Evolutionary conservation across 2,797 vertebrate species (phyloP).

Genomic region (Mormyrops attenuatus): DNA sequence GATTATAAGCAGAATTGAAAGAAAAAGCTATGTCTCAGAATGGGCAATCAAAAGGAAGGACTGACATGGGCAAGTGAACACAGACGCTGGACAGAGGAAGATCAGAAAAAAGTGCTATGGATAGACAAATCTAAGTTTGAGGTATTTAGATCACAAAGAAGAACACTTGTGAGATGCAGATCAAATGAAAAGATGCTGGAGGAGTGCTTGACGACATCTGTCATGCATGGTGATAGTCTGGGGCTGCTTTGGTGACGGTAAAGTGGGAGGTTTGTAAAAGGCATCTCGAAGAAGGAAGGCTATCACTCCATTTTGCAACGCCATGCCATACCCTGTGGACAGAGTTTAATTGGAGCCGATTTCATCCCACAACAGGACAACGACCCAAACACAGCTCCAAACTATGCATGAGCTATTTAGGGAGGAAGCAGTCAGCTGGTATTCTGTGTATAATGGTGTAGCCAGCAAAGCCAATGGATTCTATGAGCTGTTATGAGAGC

Average conservation of each 20-base stretch:
- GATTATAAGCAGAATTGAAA: background rate
- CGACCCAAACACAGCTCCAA: background rate
- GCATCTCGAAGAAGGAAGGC: background rate
- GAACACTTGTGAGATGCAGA: background rate
- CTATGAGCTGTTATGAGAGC: background rate
- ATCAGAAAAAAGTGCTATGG: background rate
- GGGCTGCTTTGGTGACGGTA: background rate
- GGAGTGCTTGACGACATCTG: background rate
- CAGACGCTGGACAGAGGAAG: background rate
- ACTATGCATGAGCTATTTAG: background rate
- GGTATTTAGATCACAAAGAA: background rate
- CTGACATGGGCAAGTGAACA: background rate
- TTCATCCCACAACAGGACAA: background rate
- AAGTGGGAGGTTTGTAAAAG: background rate
- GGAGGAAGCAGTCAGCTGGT: background rate
- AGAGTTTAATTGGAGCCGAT: background rate
- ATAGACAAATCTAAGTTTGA: background rate
- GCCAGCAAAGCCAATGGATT: background rate
- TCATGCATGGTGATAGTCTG: background rate
- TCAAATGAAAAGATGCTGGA: background rate
- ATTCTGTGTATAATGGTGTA: background rate
- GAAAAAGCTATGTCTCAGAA: background rate
- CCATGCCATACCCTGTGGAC: background rate
- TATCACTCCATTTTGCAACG: background rate
- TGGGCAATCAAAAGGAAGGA: background rate